phyloP scores from a whole-genome alignment of 2,888 invertebrate species.

The Chloroclysta siterata region DNA sequence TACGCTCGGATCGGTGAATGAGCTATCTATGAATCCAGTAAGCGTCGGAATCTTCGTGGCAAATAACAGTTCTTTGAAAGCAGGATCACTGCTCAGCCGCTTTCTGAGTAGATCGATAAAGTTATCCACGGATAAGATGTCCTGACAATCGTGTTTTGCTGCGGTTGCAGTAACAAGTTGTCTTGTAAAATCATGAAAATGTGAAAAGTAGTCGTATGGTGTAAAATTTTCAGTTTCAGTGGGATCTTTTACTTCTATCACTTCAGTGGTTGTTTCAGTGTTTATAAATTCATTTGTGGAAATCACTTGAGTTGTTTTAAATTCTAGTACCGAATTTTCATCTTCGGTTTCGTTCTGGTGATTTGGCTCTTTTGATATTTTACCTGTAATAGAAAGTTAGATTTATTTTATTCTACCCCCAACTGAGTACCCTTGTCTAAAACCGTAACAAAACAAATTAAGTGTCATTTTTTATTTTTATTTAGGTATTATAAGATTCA shows the following conservation, averaged over 20 bases:
- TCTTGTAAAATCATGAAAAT: constrained; percentile 57
- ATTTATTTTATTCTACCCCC: neutral
- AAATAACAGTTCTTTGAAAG: constrained; percentile 64
- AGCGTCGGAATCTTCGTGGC: constrained; percentile 47
- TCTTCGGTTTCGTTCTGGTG: constrained; percentile 16
- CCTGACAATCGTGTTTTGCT: constrained; percentile 58
- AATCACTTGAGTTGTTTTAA: constrained; percentile 1
- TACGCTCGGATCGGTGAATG: constrained; percentile 63
- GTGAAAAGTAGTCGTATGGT: constrained; percentile 65
- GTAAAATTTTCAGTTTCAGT: constrained; percentile 45
- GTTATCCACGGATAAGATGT: constrained; percentile 64
- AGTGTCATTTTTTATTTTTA: too few relatives aligned
- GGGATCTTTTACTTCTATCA: constrained; percentile 4
- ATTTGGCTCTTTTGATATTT: constrained; percentile 11
- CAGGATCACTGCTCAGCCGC: constrained; percentile 66
- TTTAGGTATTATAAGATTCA: too few relatives aligned
- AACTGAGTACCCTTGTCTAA: too few relatives aligned
- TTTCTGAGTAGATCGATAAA: constrained; percentile 70
- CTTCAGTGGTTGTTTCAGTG: constrained; percentile 14
- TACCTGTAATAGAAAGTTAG: constrained; percentile 25
- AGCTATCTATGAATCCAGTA: constrained; percentile 49
- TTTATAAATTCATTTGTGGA: constrained; percentile 6
- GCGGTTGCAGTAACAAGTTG: constrained; percentile 47
- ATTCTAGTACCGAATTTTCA: constrained; percentile 13
- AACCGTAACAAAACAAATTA: too few relatives aligned